Evolutionary conservation across 37 sponge, comb jelly and placozoan species (phyloP), one percentile per base, ranked within the genome.

Genomic region (Tethya wilhelma): DNA sequence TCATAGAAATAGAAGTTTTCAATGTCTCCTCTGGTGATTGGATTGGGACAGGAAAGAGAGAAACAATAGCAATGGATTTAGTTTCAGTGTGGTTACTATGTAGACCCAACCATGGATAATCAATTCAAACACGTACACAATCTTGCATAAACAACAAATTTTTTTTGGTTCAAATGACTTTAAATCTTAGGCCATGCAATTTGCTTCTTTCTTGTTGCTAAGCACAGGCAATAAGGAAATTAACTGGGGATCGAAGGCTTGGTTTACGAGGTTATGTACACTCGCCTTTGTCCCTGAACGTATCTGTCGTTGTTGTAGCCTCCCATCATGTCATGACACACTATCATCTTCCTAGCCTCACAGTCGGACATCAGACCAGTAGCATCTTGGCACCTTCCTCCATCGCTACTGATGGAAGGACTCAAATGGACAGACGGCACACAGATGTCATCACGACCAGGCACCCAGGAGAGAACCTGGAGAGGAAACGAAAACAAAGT

Each of bases 241-340:
- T 59, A 59, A 12, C 25, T 6, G 25, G 12, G 7, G 62, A 29
- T 25, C 28, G 4, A 59, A 23, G 28, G 5, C 28, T 19, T 19
- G 9, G 17, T 49, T 19, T 49, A 17, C 17, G 55, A 19, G 17
- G 17, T 19, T 49, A 19, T 49, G 55, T 49, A 11, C 31, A 20
- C 65, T 6, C 9, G 56, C 81, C 81, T 64, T 56, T 77, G 65
- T 56, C 94, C 96, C 41, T 93, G 90, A 0, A 87, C 79, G 63
- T 69, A 95, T 41, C 66, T 78, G 80, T 98, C 98, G 39, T 89
- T 85, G 7, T 53, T 67, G 69, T 98, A 98, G 19, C 98, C 98
- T 25, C 96, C 96, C 91, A 89, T 93, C 98, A 98, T 98, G 77
- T 98, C 98, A 74, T 98, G 98, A 67, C 98, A 98, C 36, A 98